Conservation (phyloP, 2,888 invertebrate genomes). For the Eurois occulta region DNA sequence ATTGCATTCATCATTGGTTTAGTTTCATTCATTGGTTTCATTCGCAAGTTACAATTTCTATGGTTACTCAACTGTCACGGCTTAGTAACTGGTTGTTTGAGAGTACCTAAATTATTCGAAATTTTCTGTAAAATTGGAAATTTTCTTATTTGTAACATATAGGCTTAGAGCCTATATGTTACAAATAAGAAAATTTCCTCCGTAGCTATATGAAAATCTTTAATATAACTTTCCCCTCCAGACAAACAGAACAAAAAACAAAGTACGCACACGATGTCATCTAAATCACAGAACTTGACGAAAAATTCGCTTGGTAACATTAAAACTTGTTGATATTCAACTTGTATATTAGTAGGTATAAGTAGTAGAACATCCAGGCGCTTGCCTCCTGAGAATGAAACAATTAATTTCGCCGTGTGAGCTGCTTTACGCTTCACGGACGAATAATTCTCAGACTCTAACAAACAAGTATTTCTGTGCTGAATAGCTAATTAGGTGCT, state of each 20-base stretch:
- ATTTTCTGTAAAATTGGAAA: too few species aligned
- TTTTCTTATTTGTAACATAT: too few species aligned
- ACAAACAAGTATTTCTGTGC: constrained; percentile 56
- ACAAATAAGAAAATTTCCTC: not conserved
- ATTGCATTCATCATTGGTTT: too few species aligned
- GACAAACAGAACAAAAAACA: constrained; percentile 21
- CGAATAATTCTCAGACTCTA: constrained; percentile 59
- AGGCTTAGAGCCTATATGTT: too few species aligned
- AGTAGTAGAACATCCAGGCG: constrained; percentile 33
- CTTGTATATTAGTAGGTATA: too few species aligned
- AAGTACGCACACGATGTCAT: constrained; percentile 27
- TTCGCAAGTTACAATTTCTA: too few species aligned
- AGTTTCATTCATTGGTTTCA: too few species aligned
- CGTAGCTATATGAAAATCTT: constrained; percentile 1
- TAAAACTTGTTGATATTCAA: constrained; percentile 45
- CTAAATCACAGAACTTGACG: constrained; percentile 46
- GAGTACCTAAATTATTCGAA: not conserved
- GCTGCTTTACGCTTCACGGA: constrained; percentile 46
- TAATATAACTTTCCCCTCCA: not conserved
- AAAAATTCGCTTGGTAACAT: constrained; percentile 41
- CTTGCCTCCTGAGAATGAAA: constrained; percentile 41
- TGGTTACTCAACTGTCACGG: not conserved
- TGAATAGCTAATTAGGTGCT: constrained; percentile 58
- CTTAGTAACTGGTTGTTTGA: not conserved
- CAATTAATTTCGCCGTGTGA: constrained; percentile 60